Evolutionary conservation across 2,113 vertebrate genomes (phyloP).

Genomic region (Poicephalus meyeri): DNA sequence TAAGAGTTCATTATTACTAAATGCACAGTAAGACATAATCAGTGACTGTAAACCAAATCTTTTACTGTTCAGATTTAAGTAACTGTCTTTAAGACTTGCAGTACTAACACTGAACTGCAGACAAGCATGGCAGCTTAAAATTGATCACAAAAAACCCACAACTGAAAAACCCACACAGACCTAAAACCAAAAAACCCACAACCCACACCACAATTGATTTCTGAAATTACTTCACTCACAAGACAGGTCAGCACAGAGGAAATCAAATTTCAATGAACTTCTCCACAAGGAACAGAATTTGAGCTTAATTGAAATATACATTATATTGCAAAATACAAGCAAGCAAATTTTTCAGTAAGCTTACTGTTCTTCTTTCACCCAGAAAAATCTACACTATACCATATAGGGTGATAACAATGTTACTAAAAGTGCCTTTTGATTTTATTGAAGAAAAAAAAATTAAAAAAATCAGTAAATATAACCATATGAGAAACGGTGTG

Average conservation of each 20-base stretch:
- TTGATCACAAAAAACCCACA: neutral
- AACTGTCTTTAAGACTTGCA: neutral
- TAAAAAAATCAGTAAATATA: neutral
- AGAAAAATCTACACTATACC: neutral
- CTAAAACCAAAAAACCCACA: neutral
- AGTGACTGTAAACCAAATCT: neutral
- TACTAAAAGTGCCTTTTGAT: neutral
- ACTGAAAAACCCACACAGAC: neutral
- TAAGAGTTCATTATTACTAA: neutral
- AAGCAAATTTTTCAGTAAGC: neutral
- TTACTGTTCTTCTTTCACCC: neutral
- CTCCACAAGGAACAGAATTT: neutral
- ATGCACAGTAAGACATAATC: neutral
- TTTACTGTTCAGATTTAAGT: neutral
- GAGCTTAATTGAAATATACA: neutral
- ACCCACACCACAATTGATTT: neutral
- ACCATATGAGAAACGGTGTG: neutral
- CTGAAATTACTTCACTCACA: neutral
- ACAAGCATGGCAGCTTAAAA: neutral
- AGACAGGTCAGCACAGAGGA: neutral
- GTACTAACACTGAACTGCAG: neutral
- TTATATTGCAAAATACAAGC: neutral
- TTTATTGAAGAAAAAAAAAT: neutral
- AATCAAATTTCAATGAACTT: neutral
- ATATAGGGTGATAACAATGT: neutral